Evolutionary conservation across 2,888 invertebrate genomes (phyloP), one percentile per base, ranked within the genome.

Genomic region (Drosophila putrida): DNA sequence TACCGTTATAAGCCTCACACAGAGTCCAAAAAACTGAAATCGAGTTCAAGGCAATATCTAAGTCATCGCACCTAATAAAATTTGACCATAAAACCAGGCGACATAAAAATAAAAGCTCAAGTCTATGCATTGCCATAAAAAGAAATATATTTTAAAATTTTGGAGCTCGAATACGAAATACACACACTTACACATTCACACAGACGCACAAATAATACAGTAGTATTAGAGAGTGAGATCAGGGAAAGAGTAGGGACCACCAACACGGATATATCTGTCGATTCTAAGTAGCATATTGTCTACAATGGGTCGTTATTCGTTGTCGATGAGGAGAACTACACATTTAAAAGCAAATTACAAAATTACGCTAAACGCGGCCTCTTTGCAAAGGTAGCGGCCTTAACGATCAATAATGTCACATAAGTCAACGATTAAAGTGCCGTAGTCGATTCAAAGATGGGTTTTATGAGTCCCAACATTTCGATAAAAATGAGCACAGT

Each of bases 31-130:
- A 66, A 71, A 15, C 54, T 58, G 41, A 78, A 75, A 84, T 78
- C 72, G 75, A 82, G 85, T 78, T 85, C 89, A 82, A 89, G 89
- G 85, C 88, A 88, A 85, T 89, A 82, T 82, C 86, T 54, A 88
- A 87, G 85, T 84, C 85, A 89, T 85, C 85, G 85, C 85, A 85
- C 85, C 89, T 85, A 64, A 85, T 85, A 85, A 85, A 84, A 85
- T 39, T 38, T 63, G 78, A 71, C 70, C 78, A 68, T 87, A 84
- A 85, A 87, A 77, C 59, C 35, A 57, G 73, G 58, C 71, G 50
- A 82, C 81, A 86, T 65, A 60, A 71, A 76, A 72, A 82, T 86
- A 86, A 83, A 83, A 83, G 83, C 83, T 80, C 72, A 70, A 54
- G 49, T 71, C 70, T 51, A 57, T 57, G 38, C 60, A 68, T 76